Evolutionary conservation across 2,113 vertebrate genomes (phyloP), one percentile per base, ranked within the genome.

Genomic region (Cyprinodon tularosa): DNA sequence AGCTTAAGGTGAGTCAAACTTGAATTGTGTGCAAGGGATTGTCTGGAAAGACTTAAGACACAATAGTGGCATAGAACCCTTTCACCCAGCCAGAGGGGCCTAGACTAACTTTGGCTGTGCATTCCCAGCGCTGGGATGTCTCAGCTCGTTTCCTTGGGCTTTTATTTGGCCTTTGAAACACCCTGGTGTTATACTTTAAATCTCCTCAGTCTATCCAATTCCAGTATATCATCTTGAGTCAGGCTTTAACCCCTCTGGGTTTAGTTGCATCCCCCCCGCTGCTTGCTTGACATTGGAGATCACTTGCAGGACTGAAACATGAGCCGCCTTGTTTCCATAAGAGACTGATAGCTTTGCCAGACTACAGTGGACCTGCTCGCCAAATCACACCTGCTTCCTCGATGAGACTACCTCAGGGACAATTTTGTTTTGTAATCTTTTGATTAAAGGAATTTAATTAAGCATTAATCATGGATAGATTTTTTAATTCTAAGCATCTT

Each of bases 1-100:
- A 91, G 79, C 86, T 95, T 7, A 93, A 92, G 93, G 93, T 94
- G 86, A 93, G 93, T 89, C 37, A 4, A 68, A 9, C 13, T 66
- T 66, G 72, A 72, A 62, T 53, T 64, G 57, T 81, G 75, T 81
- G 74, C 67, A 9, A 57, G 63, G 20, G 57, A 37, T 78, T 39
- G 42, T 83, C 44, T 60, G 64, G n/a, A 70, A 71, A 71, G 60
- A 50, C 50, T 69, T 12, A 61, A 60, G 7, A 62, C n/a, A 39
- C 36, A 22, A 12, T 45, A 4, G 17, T 37, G 62, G 29, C 7
- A 38, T 64, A 71, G 47, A 48, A 78, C 77, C 66, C 72, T 65
- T 61, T 76, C 77, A 71, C 72, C 63, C 57, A 45, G 57, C 57
- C 71, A 4, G 64, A 67, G 82, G 74, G 65, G 9, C n/a, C 66